Conservation (phyloP, 2,113 vertebrate genomes). For the Calypte anna region DNA sequence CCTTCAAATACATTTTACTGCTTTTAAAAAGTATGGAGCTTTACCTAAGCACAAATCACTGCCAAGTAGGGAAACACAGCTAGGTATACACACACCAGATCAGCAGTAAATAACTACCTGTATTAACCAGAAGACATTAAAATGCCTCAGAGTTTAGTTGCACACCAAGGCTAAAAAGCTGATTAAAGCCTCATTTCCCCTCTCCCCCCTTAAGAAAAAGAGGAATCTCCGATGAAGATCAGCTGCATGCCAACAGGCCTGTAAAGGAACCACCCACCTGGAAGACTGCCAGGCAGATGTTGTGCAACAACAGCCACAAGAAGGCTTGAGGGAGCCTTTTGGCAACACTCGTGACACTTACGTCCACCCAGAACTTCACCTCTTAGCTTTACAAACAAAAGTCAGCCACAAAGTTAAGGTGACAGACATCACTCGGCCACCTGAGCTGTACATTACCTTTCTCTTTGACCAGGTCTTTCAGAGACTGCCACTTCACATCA, state of each 20-base stretch:
- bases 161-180: not conserved
- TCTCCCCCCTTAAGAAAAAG: slow-evolving; percentile 1
- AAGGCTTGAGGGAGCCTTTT: not conserved
- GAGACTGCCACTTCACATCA: slow-evolving; percentile 97
- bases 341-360: not conserved
- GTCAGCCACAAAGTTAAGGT: slow-evolving; percentile 55
- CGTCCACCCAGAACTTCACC: slow-evolving; percentile 43
- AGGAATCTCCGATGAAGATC: not conserved
- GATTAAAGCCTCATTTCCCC: not conserved
- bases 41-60: slow-evolving; percentile 40
- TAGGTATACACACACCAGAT: slow-evolving; percentile 12
- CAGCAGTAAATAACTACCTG: not conserved
- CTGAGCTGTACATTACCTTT: slow-evolving; percentile 87
- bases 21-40: not conserved
- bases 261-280: not conserved
- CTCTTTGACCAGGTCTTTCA: slow-evolving; percentile 98
- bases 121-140: not conserved
- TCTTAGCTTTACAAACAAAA: slow-evolving; percentile 23
- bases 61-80: not conserved
- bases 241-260: slow-evolving; percentile 39
- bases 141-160: slow-evolving; percentile 16
- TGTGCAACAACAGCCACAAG: slow-evolving; percentile 6
- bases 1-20: slow-evolving; percentile 11
- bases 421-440: slow-evolving; percentile 56
- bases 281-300: slow-evolving; percentile 18